These are phyloP conservation scores for Schizotus pectinicornis DNA, from an alignment of 2,888 invertebrate species.

Conservation along the genomic window DNA sequence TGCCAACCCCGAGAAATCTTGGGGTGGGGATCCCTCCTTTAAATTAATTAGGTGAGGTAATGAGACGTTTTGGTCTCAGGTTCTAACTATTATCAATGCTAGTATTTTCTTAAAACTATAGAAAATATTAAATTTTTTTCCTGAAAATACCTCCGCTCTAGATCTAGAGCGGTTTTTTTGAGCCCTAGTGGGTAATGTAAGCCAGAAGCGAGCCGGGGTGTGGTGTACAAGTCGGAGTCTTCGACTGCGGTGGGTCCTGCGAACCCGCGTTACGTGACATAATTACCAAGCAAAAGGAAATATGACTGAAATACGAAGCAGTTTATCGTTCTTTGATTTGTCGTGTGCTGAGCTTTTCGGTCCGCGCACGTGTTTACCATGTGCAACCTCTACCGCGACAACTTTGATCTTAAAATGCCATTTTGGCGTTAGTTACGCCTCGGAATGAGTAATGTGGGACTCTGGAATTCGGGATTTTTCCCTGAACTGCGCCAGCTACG, in stretches of 20 bases:
- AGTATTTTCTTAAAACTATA: no score
- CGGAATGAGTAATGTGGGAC: slow-evolving; percentile 29
- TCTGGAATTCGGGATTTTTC: slow-evolving; percentile 29
- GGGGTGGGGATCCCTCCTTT: no score
- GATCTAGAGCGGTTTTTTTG: no score
- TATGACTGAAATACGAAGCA: slow-evolving; percentile 29
- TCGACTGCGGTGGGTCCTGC: slow-evolving; percentile 29
- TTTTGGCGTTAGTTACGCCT: slow-evolving; percentile 31
- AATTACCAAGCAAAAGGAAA: slow-evolving; percentile 30
- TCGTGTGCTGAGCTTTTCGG: slow-evolving; percentile 22
- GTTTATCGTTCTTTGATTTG: slow-evolving; percentile 22
- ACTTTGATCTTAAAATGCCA: slow-evolving; percentile 32
- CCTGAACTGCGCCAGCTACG: slow-evolving; percentile 17
- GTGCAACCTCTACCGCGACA: slow-evolving; percentile 26
- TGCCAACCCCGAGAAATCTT: no score
- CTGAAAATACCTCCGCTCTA: no score
- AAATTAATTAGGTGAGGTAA: no score
- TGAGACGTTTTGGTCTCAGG: no score
- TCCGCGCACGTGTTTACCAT: slow-evolving; percentile 31
- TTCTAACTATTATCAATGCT: no score
- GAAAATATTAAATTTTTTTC: no score
- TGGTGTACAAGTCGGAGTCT: no score
- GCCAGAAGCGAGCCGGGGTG: not conserved
- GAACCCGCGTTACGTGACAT: slow-evolving; percentile 27
- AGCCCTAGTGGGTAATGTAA: no score